Evolutionary conservation across 2,797 vertebrate species (phyloP).

Genomic region (Peromyscus eremicus): DNA sequence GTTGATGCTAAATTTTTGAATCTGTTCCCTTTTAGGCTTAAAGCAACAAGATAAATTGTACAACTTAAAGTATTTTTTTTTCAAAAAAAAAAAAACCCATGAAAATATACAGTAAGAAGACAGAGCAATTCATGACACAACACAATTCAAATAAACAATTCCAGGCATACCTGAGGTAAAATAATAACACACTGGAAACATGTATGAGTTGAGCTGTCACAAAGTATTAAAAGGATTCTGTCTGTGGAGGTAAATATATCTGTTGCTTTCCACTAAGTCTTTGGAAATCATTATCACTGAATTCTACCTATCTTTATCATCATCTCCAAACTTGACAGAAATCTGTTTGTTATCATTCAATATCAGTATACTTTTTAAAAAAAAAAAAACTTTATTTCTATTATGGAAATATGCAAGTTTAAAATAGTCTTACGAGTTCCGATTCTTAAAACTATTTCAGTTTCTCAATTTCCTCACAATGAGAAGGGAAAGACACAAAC

Average conservation of each 20-base stretch:
- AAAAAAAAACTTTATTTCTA: not conserved
- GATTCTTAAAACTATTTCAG: conserved; percentile 20
- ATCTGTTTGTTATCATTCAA: not conserved
- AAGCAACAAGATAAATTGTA: not conserved
- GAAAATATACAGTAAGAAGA: not conserved
- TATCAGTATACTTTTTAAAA: conserved; percentile 1
- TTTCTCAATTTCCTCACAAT: not conserved
- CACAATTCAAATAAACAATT: not conserved
- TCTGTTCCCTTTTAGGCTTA: not conserved
- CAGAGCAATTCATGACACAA: not conserved
- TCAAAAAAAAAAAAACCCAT: not conserved
- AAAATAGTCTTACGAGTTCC: not conserved
- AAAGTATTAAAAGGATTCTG: not conserved
- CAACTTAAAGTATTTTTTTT: not conserved
- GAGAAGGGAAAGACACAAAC: not conserved
- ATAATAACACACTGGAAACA: not conserved
- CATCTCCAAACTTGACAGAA: not conserved
- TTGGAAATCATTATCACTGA: not conserved
- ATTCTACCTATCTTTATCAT: not conserved
- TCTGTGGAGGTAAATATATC: not conserved
- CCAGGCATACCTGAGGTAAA: not conserved
- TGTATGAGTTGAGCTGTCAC: not conserved
- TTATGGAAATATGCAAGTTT: not conserved
- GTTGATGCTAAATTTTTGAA: not conserved
- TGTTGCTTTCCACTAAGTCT: not conserved